These are phyloP conservation scores for Tauraco erythrolophus DNA, from an alignment of 2,113 vertebrate species.

Conservation along the genomic window DNA sequence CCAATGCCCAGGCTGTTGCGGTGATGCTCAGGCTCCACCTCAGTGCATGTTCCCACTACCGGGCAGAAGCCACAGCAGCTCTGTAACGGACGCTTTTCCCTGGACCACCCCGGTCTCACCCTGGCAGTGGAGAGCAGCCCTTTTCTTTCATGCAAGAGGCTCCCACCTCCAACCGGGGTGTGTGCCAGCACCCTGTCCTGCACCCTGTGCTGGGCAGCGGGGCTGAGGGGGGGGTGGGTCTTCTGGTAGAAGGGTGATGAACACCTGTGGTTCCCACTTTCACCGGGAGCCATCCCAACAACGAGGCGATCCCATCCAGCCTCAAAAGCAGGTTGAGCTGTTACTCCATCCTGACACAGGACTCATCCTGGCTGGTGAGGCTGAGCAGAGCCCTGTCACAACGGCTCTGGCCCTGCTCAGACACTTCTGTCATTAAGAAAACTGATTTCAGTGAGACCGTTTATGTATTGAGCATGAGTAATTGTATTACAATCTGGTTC, in stretches of 20 bases:
- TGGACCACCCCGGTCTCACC: background rate
- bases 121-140: background rate
- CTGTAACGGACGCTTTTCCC: background rate
- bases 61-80: background rate
- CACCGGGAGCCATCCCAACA: background rate
- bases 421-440: slow-evolving; percentile 8
- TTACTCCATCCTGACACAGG: background rate
- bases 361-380: background rate
- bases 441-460: background rate
- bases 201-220: background rate
- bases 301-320: background rate
- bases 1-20: background rate
- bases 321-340: background rate
- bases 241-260: background rate
- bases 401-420: background rate
- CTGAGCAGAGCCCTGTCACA: background rate
- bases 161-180: background rate
- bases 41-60: background rate
- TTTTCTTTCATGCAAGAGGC: background rate
- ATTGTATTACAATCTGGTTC: slow-evolving; percentile 28
- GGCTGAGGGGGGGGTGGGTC: background rate
- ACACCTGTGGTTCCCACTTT: background rate
- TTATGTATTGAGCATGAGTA: slow-evolving; percentile 29
- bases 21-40: background rate
- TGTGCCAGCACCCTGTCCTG: background rate